A percentile compares a stretch with the other conserved stretches of the same genome.
phyloP scores from a whole-genome alignment of 1,140 invertebrate genomes.

The Saccostrea glomerata region DNA sequence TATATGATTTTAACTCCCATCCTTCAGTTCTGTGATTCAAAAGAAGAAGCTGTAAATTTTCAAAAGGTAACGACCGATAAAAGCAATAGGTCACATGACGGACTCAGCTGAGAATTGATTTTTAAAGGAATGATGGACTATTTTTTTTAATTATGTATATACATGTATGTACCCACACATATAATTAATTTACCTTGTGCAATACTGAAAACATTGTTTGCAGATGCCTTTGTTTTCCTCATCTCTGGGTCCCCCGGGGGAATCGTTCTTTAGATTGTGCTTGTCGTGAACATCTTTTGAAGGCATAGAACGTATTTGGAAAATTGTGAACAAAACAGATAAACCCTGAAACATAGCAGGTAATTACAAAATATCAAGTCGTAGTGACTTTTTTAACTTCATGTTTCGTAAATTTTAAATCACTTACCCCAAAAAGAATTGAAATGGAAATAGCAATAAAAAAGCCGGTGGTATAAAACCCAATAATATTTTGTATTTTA shows the following conservation, averaged over 20 bases:
- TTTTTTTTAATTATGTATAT: no score
- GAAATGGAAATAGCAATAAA: neutral
- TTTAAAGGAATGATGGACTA: no score
- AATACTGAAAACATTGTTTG: neutral
- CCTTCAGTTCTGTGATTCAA: no score
- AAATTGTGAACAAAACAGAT: neutral
- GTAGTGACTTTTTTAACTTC: no score
- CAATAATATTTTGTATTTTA: neutral
- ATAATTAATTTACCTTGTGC: neutral
- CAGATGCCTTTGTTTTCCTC: neutral
- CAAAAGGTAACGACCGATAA: no score
- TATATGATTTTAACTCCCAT: no score
- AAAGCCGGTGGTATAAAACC: slow-evolving; percentile 5
- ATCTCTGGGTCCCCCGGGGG: neutral
- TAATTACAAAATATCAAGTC: no score
- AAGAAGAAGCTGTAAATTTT: no score
- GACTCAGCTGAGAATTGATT: no score
- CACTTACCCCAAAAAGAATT: neutral
- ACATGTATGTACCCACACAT: no score
- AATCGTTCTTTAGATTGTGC: neutral
- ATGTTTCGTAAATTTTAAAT: no score
- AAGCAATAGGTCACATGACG: no score
- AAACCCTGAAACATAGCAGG: neutral
- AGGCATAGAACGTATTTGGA: neutral
- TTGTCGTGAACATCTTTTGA: neutral